phyloP scores from a whole-genome alignment of 2,113 vertebrate species.

The Peromyscus leucopus region DNA sequence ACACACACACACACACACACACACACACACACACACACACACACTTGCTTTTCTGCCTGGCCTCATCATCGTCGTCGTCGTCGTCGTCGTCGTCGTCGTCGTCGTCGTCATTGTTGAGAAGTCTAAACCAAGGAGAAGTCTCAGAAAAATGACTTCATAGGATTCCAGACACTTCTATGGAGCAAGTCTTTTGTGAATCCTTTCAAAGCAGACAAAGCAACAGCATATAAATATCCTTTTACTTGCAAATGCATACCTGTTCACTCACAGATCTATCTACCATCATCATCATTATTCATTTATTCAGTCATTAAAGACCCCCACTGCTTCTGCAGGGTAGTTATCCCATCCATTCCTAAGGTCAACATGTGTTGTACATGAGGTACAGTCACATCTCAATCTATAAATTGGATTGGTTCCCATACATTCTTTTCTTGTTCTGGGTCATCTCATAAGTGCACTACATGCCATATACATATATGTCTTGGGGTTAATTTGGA shows the following conservation, averaged over 20 bases:
- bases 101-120: not conserved
- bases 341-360: not conserved
- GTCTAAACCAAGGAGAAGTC: not conserved
- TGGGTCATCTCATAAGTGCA: not conserved
- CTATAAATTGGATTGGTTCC: not conserved
- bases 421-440: not conserved
- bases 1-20: not conserved
- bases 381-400: not conserved
- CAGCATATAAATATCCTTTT: too few relatives aligned
- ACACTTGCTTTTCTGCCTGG: not conserved
- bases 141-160: not conserved
- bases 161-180: not conserved
- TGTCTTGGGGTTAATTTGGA: not conserved
- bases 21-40: too few relatives aligned
- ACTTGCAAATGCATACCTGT: not conserved
- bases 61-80: too few relatives aligned
- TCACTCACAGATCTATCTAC: not conserved
- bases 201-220: not conserved
- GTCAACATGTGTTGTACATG: too few relatives aligned
- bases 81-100: too few relatives aligned
- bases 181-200: not conserved
- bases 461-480: rapidly evolving
- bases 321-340: not conserved
- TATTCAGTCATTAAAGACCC: not conserved
- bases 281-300: too few relatives aligned